phyloP scores from a whole-genome alignment of 2,113 vertebrate species.

The Struthidea cinerea region DNA sequence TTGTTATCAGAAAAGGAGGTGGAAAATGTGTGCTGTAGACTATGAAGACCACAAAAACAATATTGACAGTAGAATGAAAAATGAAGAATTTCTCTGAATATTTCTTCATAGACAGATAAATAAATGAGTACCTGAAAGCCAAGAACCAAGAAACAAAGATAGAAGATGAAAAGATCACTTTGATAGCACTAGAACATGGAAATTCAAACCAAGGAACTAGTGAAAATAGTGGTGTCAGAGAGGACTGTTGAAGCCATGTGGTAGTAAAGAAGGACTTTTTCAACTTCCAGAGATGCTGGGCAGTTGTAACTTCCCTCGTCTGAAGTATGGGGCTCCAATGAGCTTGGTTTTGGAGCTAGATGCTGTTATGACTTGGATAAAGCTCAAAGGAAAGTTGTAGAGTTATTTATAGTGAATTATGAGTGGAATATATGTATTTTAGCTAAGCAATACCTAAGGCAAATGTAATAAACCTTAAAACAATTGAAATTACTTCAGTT shows the following conservation, averaged over 20 bases:
- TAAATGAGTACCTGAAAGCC: neutral
- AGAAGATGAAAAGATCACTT: neutral
- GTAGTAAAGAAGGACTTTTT: neutral
- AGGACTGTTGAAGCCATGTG: neutral
- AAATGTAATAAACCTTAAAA: neutral
- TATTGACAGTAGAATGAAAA: neutral
- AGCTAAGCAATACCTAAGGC: conserved; percentile 2
- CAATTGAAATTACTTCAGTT: neutral
- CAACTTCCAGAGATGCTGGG: neutral
- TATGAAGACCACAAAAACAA: neutral
- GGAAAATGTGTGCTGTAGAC: neutral
- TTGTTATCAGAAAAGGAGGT: neutral
- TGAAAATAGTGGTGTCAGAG: neutral
- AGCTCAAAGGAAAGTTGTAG: conserved; percentile 1
- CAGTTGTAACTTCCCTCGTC: neutral
- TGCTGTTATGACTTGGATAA: neutral
- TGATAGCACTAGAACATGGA: neutral
- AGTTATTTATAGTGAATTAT: neutral
- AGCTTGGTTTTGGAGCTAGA: neutral
- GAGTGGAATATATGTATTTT: neutral
- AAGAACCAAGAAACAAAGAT: neutral
- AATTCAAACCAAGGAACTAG: neutral
- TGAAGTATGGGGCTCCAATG: neutral
- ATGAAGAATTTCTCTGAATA: neutral
- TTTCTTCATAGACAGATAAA: neutral